A percentile compares a stretch with the other conserved stretches of the same genome.
phyloP scores from a whole-genome alignment of 2,113 vertebrate genomes.

The Fukomys damarensis region DNA sequence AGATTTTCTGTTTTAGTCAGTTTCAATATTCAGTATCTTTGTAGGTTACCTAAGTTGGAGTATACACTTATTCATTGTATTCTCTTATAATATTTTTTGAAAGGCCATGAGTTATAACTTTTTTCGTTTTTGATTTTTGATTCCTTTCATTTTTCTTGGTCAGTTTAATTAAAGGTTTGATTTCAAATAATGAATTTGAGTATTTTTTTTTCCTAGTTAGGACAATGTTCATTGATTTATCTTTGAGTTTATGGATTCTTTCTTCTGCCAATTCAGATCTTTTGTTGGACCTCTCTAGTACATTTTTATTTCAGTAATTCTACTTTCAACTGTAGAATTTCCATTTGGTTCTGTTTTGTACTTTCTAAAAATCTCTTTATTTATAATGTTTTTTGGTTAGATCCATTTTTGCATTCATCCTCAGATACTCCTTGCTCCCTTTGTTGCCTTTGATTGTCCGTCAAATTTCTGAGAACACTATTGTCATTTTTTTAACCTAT shows the following conservation, averaged over 20 bases:
- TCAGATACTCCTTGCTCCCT: neutral
- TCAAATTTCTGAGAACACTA: neutral
- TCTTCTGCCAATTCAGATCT: neutral
- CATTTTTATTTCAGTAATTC: neutral
- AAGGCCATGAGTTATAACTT: neutral
- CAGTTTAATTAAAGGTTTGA: neutral
- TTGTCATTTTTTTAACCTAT: neutral
- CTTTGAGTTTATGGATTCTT: neutral
- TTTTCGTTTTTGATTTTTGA: neutral
- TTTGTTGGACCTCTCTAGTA: neutral
- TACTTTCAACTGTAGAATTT: constrained; percentile 25
- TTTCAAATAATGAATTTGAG: neutral
- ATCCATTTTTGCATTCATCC: neutral
- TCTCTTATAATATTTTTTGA: neutral
- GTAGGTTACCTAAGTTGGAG: neutral
- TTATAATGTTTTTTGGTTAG: neutral
- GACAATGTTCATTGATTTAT: neutral
- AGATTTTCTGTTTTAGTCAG: neutral
- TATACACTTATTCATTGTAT: neutral
- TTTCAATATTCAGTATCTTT: neutral
- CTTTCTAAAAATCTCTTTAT: neutral
- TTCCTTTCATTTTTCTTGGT: neutral
- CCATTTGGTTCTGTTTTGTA: neutral
- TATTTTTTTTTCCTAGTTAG: neutral
- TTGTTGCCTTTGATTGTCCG: neutral